These are phyloP conservation scores for Plumapathes pennacea DNA, from an alignment of 92 coral and sea anemone species.

Conservation along the genomic window DNA sequence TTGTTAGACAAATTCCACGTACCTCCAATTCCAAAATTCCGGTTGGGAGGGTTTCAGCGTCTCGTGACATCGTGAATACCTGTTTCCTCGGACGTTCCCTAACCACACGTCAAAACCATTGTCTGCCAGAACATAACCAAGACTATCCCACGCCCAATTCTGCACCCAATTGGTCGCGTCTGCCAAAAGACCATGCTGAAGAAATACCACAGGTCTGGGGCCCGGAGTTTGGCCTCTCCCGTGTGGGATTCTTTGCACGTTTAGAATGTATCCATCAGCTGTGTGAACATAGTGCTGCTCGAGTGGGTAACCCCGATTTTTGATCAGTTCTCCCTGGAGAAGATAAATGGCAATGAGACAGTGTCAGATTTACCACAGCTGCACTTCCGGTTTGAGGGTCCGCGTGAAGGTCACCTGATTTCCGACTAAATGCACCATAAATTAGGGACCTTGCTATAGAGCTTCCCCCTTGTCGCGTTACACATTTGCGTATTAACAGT, in stretches of 20 bases:
- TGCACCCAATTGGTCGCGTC: slow-evolving; percentile 76
- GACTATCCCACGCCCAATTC: slow-evolving; percentile 61
- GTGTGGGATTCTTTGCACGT: slow-evolving; percentile 75
- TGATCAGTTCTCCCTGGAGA: slow-evolving; percentile 58
- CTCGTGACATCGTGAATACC: slow-evolving; percentile 72
- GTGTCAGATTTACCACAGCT: no score
- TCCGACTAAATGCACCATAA: no score
- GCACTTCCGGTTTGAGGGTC: no score
- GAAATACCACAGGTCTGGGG: slow-evolving; percentile 45
- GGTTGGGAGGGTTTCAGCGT: slow-evolving; percentile 49
- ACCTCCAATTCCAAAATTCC: slow-evolving; percentile 98
- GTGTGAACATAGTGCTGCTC: slow-evolving; percentile 62
- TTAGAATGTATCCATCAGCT: slow-evolving; percentile 43
- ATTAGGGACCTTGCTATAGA: no score
- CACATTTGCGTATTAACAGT: no score
- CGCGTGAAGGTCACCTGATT: no score
- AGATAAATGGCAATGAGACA: no score
- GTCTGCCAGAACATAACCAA: slow-evolving; percentile 92
- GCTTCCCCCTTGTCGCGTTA: no score
- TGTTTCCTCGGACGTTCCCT: slow-evolving; percentile 91
- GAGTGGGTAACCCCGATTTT: slow-evolving; percentile 73
- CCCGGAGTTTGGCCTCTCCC: slow-evolving; percentile 24
- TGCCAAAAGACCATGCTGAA: slow-evolving; percentile 85
- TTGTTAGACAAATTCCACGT: no score
- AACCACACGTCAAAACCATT: slow-evolving; percentile 97